Base-by-base conservation (phyloP, 2,797 vertebrate genomes). In the Poeciliopsis paucimaculata region DNA sequence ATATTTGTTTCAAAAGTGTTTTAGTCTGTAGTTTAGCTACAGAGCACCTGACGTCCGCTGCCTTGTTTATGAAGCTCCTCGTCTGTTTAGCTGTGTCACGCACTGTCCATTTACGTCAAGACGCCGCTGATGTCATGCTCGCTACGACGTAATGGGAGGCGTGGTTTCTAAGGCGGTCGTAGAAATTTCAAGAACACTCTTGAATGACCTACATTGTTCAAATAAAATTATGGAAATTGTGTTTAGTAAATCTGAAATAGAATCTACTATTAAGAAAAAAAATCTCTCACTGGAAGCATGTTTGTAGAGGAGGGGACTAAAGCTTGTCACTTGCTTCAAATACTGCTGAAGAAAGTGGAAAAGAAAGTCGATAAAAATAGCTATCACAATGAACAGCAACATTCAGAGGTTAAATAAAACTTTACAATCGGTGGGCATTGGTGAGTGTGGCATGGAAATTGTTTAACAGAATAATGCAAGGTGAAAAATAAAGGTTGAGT, bases 11-110 rank as follows among this genome's bases (percentile, higher is more conserved):
- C 9, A 7, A 34, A 45, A 10, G 26, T 0, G 74, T 66, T n/a
- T 20, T 4, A 2, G 4, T 7, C 60, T 28, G 66, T 18, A 9
- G 0, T 49, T 41, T 4, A 0, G 0, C 23, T 43, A 3, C 41
- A 23, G 31, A 39, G 57, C 80, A 36, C 70, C 75, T 68, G 73
- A 36, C 43, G 2, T 47, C 66, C 15, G 2, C 72, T 13, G 68
- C 12, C 41, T 46, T 7, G 16, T 23, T 60, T 73, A 62, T 26
- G 76, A 45, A 72, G 75, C 2, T 26, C 82, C n/a, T 77, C 64
- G 66, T 77, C 79, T 88, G 79, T 84, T 87, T 75, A 18, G 88
- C 81, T 82, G 87, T 49, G 88, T 92, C 86, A 88, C 57, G 66
- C 41, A 80, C 0, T 81, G 75, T 51, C 90, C 88, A 26, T 86